These are phyloP conservation scores for Enhydra lutris DNA, from an alignment of 2,113 vertebrate genomes.

Conservation along the genomic window DNA sequence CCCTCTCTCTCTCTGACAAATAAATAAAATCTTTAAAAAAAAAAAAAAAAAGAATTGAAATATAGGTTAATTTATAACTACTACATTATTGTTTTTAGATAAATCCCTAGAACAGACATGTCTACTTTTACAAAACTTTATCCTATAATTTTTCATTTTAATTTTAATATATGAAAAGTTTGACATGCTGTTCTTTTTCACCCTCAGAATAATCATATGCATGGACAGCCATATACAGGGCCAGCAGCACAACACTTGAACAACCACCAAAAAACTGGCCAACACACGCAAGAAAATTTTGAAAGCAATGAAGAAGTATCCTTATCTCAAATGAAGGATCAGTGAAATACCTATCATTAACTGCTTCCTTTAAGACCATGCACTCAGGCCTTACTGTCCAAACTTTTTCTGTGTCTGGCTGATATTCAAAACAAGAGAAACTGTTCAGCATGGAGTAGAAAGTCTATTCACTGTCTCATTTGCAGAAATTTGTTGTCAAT, in stretches of 20 bases:
- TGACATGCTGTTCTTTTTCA: neutral
- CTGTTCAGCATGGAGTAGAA: conserved; percentile 87
- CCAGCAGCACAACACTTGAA: conserved; percentile 97
- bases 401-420: conserved; percentile 87
- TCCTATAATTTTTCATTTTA: neutral
- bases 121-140: neutral
- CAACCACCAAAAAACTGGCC: conserved; percentile 93
- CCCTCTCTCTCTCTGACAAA: too few relatives aligned
- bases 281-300: conserved; percentile 94
- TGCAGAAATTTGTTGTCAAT: conserved; percentile 88
- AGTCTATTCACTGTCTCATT: conserved; percentile 87
- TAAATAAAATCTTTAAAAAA: too few relatives aligned
- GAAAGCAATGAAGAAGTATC: conserved; percentile 93
- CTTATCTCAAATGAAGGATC: conserved; percentile 92
- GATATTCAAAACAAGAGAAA: conserved; percentile 86
- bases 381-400: conserved; percentile 89
- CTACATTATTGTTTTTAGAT: neutral
- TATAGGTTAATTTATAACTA: neutral
- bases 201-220: conserved; percentile 93
- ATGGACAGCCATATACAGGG: conserved; percentile 95
- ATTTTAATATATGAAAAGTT: neutral
- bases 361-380: conserved; percentile 87
- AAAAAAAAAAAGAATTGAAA: too few relatives aligned
- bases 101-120: neutral
- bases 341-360: conserved; percentile 85